A percentile compares a stretch with the other conserved stretches of the same genome.
Conservation (phyloP, 2,113 vertebrate species). For the Bufo bufo region DNA sequence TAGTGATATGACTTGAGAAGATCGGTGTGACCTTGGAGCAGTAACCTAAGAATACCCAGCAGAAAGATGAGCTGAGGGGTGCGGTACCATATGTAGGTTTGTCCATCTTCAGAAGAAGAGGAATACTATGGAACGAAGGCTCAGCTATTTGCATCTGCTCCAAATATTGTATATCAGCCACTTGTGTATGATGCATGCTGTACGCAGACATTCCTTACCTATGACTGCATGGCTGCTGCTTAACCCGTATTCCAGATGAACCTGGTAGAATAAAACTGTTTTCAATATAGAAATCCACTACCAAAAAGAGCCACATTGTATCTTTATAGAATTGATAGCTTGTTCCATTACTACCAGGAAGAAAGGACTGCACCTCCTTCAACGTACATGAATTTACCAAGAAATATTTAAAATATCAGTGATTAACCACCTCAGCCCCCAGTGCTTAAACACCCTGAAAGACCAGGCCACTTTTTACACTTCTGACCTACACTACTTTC, state of each 20-base stretch:
- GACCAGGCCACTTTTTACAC: too few relatives aligned
- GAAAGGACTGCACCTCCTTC: not conserved
- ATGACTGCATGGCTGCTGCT: not conserved
- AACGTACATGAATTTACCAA: not conserved
- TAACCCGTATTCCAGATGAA: conserved; percentile 27
- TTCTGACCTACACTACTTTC: too few relatives aligned
- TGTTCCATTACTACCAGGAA: not conserved
- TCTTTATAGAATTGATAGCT: not conserved
- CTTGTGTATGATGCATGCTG: not conserved
- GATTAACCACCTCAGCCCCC: too few relatives aligned
- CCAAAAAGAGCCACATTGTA: not conserved
- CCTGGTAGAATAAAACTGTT: not conserved
- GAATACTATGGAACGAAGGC: not conserved
- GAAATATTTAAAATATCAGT: not conserved
- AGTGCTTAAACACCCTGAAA: too few relatives aligned
- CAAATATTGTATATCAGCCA: conserved; percentile 10
- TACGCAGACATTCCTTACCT: conserved; percentile 7
- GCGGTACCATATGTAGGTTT: not conserved
- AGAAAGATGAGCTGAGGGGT: conserved; percentile 18
- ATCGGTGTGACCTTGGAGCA: conserved; percentile 24
- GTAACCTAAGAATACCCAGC: conserved; percentile 7
- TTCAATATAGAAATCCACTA: not conserved
- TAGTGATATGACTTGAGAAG: not conserved
- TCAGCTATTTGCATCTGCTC: conserved; percentile 26
- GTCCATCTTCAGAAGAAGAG: conserved; percentile 16